These are phyloP conservation scores for Prochilodus magdalenae DNA, from an alignment of 2,113 vertebrate genomes.

Conservation along the genomic window DNA sequence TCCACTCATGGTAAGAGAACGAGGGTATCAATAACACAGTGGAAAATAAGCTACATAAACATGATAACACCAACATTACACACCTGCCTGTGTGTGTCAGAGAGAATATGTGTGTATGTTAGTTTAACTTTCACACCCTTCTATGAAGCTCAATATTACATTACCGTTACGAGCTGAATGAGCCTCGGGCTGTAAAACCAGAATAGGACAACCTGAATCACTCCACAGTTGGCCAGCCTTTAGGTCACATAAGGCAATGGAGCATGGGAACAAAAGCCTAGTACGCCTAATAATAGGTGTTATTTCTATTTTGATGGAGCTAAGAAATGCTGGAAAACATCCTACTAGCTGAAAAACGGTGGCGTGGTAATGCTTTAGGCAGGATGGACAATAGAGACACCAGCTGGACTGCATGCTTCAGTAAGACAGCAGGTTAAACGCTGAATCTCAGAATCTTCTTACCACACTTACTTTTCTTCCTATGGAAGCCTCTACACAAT, in stretches of 20 bases:
- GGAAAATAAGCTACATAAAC: slow-evolving; percentile 53
- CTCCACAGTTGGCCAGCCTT: neutral
- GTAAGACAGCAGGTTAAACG: neutral
- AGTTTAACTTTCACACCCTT: neutral
- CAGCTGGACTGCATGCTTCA: neutral
- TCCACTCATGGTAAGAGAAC: slow-evolving; percentile 59
- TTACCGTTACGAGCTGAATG: neutral
- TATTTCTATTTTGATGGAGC: neutral
- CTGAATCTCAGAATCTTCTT: neutral
- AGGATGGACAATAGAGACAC: neutral
- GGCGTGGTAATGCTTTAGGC: neutral
- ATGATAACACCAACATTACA: neutral
- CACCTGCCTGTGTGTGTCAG: neutral
- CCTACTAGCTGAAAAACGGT: neutral
- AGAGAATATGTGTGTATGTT: neutral
- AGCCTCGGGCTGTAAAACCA: neutral
- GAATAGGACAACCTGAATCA: neutral
- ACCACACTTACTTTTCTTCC: neutral
- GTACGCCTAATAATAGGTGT: too few relatives aligned
- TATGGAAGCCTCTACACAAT: neutral
- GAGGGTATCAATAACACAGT: slow-evolving; percentile 23
- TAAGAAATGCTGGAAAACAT: neutral
- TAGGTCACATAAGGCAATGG: neutral
- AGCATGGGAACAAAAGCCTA: neutral
- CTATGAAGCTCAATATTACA: slow-evolving; percentile 1